Conservation (phyloP, 2,888 invertebrate genomes). For the Nemoura dubitans region DNA sequence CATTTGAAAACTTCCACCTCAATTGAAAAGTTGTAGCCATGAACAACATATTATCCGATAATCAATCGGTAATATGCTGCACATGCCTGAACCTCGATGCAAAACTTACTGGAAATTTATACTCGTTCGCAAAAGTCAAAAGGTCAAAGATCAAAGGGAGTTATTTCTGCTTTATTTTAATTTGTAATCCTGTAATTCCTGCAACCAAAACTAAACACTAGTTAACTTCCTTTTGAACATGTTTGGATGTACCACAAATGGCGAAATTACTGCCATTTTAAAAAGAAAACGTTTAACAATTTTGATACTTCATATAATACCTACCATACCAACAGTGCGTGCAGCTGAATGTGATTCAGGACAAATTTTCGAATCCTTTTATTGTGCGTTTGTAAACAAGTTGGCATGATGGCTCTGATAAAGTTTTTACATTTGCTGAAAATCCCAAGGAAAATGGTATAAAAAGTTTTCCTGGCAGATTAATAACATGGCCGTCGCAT, state of each 20-base stretch:
- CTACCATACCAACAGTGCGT: too few species aligned
- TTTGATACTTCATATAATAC: too few species aligned
- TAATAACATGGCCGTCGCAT: not conserved
- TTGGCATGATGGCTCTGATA: not conserved
- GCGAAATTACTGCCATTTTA: too few species aligned
- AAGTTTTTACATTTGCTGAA: not conserved
- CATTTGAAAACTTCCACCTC: not conserved
- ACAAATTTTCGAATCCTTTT: not conserved
- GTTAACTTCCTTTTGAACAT: too few species aligned
- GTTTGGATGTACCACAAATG: too few species aligned
- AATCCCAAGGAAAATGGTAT: conserved; percentile 3
- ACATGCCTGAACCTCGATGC: not conserved
- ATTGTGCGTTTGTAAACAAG: conserved; percentile 12
- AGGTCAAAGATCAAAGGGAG: not conserved
- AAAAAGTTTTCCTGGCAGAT: conserved; percentile 2
- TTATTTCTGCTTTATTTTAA: not conserved
- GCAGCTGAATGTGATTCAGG: not conserved
- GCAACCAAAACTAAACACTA: too few species aligned
- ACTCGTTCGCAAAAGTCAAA: not conserved
- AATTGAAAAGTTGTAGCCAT: not conserved
- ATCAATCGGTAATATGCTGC: not conserved
- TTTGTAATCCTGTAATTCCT: too few species aligned
- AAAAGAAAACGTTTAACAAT: too few species aligned
- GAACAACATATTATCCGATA: not conserved
- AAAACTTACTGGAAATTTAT: not conserved